A percentile compares a stretch with the other conserved stretches of the same genome.
These are phyloP conservation scores for Artemia sinica DNA, from an alignment of 2,888 invertebrate genomes.

Conservation along the genomic window DNA sequence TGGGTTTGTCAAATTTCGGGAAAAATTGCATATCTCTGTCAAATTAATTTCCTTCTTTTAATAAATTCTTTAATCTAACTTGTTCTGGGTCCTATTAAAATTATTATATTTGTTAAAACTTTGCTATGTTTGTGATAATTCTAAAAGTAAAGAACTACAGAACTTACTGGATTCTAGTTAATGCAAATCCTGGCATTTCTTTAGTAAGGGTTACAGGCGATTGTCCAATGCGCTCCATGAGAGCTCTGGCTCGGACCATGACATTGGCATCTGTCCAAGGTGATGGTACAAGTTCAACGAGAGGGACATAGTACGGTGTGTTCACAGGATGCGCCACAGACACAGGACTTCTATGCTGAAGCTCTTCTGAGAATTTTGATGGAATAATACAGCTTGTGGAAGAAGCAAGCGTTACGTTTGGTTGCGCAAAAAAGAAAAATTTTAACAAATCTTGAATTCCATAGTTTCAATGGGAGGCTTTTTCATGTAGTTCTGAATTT, in stretches of 20 bases:
- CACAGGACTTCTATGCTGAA: slow-evolving; percentile 52
- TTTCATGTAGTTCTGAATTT: too few relatives aligned
- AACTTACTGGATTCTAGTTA: slow-evolving; percentile 75
- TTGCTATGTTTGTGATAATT: too few relatives aligned
- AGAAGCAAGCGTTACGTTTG: slow-evolving; percentile 69
- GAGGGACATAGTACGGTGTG: slow-evolving; percentile 85
- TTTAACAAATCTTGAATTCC: too few relatives aligned
- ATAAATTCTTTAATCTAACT: too few relatives aligned
- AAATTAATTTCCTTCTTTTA: too few relatives aligned
- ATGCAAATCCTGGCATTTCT: slow-evolving; percentile 79
- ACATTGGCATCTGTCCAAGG: slow-evolving; percentile 74
- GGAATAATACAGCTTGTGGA: slow-evolving; percentile 85
- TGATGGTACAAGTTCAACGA: slow-evolving; percentile 84
- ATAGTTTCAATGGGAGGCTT: too few relatives aligned
- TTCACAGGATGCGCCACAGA: slow-evolving; percentile 87
- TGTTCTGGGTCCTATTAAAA: too few relatives aligned
- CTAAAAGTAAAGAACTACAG: neutral
- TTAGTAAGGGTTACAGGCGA: slow-evolving; percentile 65
- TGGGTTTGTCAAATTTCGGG: too few relatives aligned
- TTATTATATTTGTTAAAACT: too few relatives aligned
- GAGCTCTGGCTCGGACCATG: slow-evolving; percentile 48
- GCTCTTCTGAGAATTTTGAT: slow-evolving; percentile 59
- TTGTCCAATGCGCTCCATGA: slow-evolving; percentile 78
- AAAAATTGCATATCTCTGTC: too few relatives aligned
- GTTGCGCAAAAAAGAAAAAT: too few relatives aligned